Conservation (phyloP, 2,797 vertebrate species). For the Spondyliosoma cantharus region DNA sequence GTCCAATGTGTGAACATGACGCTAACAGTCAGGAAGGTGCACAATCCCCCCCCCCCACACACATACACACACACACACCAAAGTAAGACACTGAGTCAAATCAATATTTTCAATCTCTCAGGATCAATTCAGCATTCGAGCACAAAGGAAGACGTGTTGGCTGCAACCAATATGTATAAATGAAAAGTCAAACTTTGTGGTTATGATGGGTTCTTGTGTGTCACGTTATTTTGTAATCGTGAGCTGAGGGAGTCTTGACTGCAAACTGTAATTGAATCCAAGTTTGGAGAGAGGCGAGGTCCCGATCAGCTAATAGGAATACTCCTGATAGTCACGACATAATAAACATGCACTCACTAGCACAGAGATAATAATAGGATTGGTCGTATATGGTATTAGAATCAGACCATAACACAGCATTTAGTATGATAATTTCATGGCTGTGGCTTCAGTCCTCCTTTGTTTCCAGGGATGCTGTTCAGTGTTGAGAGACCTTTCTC, state of each 20-base stretch:
- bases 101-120: slow-evolving; percentile 99
- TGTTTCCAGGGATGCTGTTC: slow-evolving; percentile 64
- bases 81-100: slow-evolving; percentile 94
- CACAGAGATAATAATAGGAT: slow-evolving; percentile 31
- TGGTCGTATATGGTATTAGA: slow-evolving; percentile 25
- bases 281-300: slow-evolving; percentile 19
- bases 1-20: slow-evolving; percentile 93
- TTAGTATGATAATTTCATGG: slow-evolving; percentile 45
- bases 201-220: slow-evolving; percentile 46
- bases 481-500: slow-evolving; percentile 61
- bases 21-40: slow-evolving; percentile 88
- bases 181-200: slow-evolving; percentile 95
- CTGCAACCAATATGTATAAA: slow-evolving; percentile 93
- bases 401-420: slow-evolving; percentile 35
- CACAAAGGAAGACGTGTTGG: slow-evolving; percentile 94
- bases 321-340: slow-evolving; percentile 10
- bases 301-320: slow-evolving; percentile 35
- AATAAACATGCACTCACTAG: slow-evolving; percentile 28
- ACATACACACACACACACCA: no score
- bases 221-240: slow-evolving; percentile 53
- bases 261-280: slow-evolving; percentile 42
- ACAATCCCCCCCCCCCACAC: slow-evolving; percentile 68
- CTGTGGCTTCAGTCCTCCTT: slow-evolving; percentile 39
- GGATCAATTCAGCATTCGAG: slow-evolving; percentile 96
- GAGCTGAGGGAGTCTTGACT: slow-evolving; percentile 30